Evolutionary conservation across 1,140 invertebrate species (phyloP), one percentile per base, ranked within the genome.

Genomic region (Coptotermes formosanus): DNA sequence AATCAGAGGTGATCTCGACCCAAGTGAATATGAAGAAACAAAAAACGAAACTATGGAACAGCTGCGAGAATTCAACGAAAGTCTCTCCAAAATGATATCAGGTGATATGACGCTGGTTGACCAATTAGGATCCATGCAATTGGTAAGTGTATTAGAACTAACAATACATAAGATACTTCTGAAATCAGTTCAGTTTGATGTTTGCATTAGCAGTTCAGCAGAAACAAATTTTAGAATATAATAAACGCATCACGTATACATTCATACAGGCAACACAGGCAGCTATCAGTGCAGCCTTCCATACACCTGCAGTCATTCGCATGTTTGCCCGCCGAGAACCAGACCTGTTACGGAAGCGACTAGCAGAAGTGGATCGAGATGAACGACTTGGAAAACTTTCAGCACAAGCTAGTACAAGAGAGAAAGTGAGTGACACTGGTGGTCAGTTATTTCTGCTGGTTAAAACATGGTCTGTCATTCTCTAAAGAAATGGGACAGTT

Each of bases 321-420:
- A 92, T 96, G 91, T 96, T 96, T 93, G 95, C 94, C 21, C 95
- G 94, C 89, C 93, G 94, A 88, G 95, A 96, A 89, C 95, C 95
- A n/a, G 92, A 92, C 43, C 93, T 94, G 89, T 90, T 96, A 52
- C 89, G 94, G 87, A 91, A 95, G 87, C 91, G 93, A 88, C 89
- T 96, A 32, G 88, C 90, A 23, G 91, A 94, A 88, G 91, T 95
- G 83, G 92, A 94, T 52, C 89, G 92, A 83, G 91, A 94, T 86
- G 38, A 38, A 38, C 84, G 45, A 64, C 75, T 89, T 86, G 85
- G 86, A 32, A 86, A 86, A 82, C 82, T 52, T 52, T n/a, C 82
- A 14, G 21, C n/a, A 16, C 82, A 84, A 55, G 82, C n/a, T 38
- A 75, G 48, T n/a, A 87, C 83, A n/a, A 85, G 87, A 83, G 86